Evolutionary conservation across 2,888 invertebrate genomes (phyloP).

Genomic region (Cosmia trapezina): DNA sequence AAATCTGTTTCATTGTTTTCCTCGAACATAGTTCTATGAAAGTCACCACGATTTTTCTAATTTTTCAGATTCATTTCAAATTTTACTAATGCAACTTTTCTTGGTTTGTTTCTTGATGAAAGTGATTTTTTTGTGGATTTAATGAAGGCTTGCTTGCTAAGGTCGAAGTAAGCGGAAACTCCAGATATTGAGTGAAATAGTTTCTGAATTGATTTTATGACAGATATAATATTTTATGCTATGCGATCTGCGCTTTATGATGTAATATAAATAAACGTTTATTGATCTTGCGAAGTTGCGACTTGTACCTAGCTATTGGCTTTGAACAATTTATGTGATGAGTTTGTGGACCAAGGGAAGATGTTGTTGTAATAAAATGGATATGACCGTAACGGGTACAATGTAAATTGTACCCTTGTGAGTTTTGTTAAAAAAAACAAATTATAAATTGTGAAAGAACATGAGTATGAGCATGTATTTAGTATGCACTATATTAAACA

Average conservation of each 20-base stretch:
- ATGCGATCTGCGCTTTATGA: slow-evolving; percentile 16
- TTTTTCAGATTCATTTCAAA: slow-evolving; percentile 9
- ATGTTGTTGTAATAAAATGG: neutral
- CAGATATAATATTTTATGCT: slow-evolving; percentile 37
- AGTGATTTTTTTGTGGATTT: slow-evolving; percentile 38
- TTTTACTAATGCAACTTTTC: slow-evolving; percentile 29
- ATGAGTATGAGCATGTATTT: neutral
- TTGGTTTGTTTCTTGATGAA: slow-evolving; percentile 33
- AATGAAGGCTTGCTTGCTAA: slow-evolving; percentile 35
- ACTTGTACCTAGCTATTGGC: slow-evolving; percentile 17
- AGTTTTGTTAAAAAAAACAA: neutral
- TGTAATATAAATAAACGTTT: slow-evolving; percentile 44
- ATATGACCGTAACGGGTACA: neutral
- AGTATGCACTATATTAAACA: no score
- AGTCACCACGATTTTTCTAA: slow-evolving; percentile 17
- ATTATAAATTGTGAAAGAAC: neutral
- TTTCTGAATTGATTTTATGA: slow-evolving; percentile 39
- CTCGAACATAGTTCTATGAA: slow-evolving; percentile 8
- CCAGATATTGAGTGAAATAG: slow-evolving; percentile 23
- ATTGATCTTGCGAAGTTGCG: slow-evolving; percentile 35
- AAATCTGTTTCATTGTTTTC: slow-evolving; percentile 13
- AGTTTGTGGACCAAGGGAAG: slow-evolving; percentile 4
- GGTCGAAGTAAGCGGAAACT: slow-evolving; percentile 14
- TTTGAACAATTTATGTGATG: slow-evolving; percentile 16
- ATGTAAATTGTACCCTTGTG: no score